Evolutionary conservation across 2,888 invertebrate genomes (phyloP), one percentile per base, ranked within the genome.

Genomic region (Theodoxus fluviatilis): DNA sequence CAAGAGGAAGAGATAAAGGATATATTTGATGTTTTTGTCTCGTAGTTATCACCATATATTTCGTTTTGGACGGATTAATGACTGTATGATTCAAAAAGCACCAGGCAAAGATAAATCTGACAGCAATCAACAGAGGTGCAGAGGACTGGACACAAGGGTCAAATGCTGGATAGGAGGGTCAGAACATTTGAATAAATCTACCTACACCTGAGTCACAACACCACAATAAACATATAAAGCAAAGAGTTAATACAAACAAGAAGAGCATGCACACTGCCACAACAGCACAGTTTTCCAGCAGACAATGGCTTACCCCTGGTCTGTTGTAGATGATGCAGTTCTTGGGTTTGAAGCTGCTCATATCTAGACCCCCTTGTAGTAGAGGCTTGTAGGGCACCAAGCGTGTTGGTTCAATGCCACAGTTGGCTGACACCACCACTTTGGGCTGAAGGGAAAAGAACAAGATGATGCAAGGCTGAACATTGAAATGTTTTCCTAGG

Each of bases 391-490:
- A 94, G 91, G 91, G 91, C 70, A 96, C 91, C 70, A 94, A 90
- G 89, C 92, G 93, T 74, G 91, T 92, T 0, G 95, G 96, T 86
- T 97, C 96, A 15, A 96, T 90, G 0, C 96, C 96, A 83, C 94
- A 95, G 86, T 94, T 96, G 0, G 95, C 94, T 0, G 94, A 93
- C 40, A 97, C 92, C 37, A 97, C 92, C 3, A 96, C 91, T 80
- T 93, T 94, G 0, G 97, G 96, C 85, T 94, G 91, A 0, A 78
- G 77, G 28, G 15, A 57, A 65, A 93, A 57, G 33, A 67, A 15
- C 38, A 22, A 49, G 0, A 43, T 12, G 18, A 43, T 12, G 18
- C 43, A n/a, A n/a, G n/a, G n/a, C n/a, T n/a, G n/a, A n/a, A n/a
- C n/a, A n/a, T n/a, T n/a, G n/a, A n/a, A n/a, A n/a, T n/a, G n/a